A percentile compares a stretch with the other conserved stretches of the same genome.
phyloP scores from a whole-genome alignment of 2,797 vertebrate genomes.

The Threskiornis aethiopicus region DNA sequence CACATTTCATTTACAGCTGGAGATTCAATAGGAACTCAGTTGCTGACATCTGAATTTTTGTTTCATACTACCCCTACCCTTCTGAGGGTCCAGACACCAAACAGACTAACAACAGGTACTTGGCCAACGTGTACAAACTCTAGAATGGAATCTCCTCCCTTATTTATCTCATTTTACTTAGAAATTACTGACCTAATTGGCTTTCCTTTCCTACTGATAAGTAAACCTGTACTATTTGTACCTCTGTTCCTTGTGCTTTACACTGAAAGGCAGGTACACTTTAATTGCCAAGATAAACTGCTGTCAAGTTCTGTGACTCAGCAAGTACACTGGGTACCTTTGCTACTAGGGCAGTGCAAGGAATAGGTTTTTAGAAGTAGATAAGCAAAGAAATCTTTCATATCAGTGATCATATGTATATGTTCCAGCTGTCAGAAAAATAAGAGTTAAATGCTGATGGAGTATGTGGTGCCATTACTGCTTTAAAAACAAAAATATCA shows the following conservation, averaged over 20 bases:
- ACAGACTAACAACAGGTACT: background rate
- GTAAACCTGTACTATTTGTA: background rate
- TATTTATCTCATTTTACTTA: background rate
- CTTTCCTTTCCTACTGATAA: background rate
- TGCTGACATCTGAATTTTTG: background rate
- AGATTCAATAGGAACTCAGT: background rate
- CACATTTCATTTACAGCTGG: background rate
- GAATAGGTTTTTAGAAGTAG: background rate
- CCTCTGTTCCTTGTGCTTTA: background rate
- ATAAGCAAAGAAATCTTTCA: background rate
- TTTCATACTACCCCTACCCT: background rate
- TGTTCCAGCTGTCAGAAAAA: background rate
- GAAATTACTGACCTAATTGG: background rate
- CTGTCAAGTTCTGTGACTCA: background rate
- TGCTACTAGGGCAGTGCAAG: background rate
- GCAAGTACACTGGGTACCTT: background rate
- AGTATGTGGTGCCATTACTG: background rate
- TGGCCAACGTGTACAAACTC: background rate
- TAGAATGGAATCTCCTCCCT: background rate
- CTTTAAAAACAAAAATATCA: background rate
- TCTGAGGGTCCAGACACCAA: background rate
- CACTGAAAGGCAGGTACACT: background rate
- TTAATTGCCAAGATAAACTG: background rate
- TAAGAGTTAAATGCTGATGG: background rate
- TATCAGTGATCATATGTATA: background rate